A percentile compares a stretch with the other conserved stretches of the same genome.
Evolutionary conservation across 92 coral and sea anemone genomes (phyloP).

Genomic region (Pocillopora meandrina): DNA sequence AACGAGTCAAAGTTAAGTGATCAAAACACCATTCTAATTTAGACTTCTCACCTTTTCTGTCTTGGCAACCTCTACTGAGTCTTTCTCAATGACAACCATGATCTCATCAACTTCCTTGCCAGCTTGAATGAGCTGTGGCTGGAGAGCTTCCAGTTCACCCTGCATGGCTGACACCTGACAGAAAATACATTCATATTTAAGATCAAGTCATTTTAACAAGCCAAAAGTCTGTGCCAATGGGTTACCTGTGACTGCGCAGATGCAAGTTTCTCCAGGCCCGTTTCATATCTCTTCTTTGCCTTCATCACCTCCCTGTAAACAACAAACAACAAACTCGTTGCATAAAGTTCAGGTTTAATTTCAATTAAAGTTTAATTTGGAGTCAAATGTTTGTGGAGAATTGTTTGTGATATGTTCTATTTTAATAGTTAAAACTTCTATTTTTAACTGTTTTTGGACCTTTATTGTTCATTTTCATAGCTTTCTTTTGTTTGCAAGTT

Average conservation of each 20-base stretch:
- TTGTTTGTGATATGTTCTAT: neutral
- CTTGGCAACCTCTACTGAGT: conserved; percentile 96
- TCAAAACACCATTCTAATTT: too few relatives aligned
- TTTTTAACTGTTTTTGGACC: too few relatives aligned
- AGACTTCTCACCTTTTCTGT: conserved; percentile 83
- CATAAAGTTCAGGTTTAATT: neutral
- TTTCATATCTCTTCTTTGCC: conserved; percentile 96
- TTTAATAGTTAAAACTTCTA: too few relatives aligned
- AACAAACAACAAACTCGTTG: neutral
- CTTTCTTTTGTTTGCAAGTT: too few relatives aligned
- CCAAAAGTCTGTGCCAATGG: neutral
- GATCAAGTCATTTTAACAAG: neutral
- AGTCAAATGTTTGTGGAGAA: too few relatives aligned
- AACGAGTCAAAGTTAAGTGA: too few relatives aligned
- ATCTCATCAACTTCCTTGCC: conserved; percentile 98
- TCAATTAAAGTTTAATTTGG: neutral
- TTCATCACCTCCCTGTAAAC: conserved; percentile 82
- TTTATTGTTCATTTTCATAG: too few relatives aligned
- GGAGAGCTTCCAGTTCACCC: conserved; percentile 93
- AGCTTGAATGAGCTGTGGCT: conserved; percentile 96
- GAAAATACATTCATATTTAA: neutral
- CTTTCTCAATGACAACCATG: conserved; percentile 98
- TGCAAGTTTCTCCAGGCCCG: conserved; percentile 90
- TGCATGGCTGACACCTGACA: conserved; percentile 96
- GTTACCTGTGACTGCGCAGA: conserved; percentile 98